phyloP scores from a whole-genome alignment of 2,888 invertebrate genomes.

The Diaperis boleti region DNA sequence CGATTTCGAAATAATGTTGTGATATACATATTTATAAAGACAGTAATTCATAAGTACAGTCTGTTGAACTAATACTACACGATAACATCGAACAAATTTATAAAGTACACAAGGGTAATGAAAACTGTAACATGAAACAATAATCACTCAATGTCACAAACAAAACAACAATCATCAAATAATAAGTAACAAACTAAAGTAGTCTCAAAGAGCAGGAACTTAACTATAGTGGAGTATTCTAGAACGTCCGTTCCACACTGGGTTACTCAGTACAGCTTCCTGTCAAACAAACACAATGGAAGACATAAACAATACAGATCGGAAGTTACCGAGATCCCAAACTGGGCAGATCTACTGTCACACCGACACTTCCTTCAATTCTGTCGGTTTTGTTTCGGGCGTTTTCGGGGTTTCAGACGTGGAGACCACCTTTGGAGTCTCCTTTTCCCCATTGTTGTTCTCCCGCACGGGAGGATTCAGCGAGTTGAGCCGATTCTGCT shows the following conservation, averaged over 20 bases:
- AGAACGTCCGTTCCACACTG: background rate
- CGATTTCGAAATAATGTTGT: background rate
- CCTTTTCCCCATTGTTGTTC: slow-evolving; percentile 22
- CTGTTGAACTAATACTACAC: slow-evolving; percentile 10
- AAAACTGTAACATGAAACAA: slow-evolving; percentile 27
- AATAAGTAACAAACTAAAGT: slow-evolving; percentile 9
- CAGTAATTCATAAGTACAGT: slow-evolving; percentile 33
- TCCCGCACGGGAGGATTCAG: slow-evolving; percentile 29
- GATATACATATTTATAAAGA: slow-evolving; percentile 34
- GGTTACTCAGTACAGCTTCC: slow-evolving; percentile 6
- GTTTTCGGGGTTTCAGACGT: background rate
- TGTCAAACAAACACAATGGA: slow-evolving; percentile 18
- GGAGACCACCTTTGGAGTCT: background rate
- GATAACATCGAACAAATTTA: slow-evolving; percentile 16
- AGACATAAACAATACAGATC: slow-evolving; percentile 5
- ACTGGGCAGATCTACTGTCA: slow-evolving; percentile 2
- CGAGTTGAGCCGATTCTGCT: slow-evolving; percentile 63
- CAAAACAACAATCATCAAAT: slow-evolving; percentile 14
- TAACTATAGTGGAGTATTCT: slow-evolving; percentile 14
- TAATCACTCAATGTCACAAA: slow-evolving; percentile 14
- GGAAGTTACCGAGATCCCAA: background rate
- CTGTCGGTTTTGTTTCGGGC: slow-evolving; percentile 12
- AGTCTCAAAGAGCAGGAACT: slow-evolving; percentile 21
- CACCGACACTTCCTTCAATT: slow-evolving; percentile 9
- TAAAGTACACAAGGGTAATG: slow-evolving; percentile 7